These are phyloP conservation scores for Podarcis muralis DNA, from an alignment of 2,113 vertebrate species.

Conservation along the genomic window DNA sequence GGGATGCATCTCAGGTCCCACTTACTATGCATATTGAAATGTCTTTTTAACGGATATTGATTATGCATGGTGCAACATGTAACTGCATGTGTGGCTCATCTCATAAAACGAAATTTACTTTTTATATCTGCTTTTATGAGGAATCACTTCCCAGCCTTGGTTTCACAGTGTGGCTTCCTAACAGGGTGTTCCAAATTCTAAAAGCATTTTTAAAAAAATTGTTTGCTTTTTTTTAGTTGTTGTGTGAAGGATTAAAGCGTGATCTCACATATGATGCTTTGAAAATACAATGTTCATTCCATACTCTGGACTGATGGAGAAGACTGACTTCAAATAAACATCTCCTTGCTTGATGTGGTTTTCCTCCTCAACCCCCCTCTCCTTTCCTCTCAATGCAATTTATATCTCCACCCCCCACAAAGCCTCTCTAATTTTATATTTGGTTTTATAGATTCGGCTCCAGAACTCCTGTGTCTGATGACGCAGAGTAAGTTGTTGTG, in stretches of 20 bases:
- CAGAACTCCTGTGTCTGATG: conserved; percentile 92
- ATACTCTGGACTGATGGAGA: conserved; percentile 12
- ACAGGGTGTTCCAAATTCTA: conserved; percentile 10
- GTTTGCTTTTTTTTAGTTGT: background rate
- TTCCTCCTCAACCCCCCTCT: background rate
- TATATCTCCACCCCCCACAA: conserved; percentile 34
- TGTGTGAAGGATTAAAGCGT: conserved; percentile 8
- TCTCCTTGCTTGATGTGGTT: conserved; percentile 8
- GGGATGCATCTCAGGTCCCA: background rate
- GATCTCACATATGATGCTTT: conserved; percentile 14
- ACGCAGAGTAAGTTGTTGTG: conserved; percentile 91
- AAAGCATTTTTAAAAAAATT: background rate
- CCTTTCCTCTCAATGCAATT: conserved; percentile 51
- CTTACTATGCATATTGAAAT: background rate
- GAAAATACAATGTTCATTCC: background rate
- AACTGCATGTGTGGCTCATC: background rate
- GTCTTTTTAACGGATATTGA: conserved; percentile 10
- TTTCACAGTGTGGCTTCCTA: conserved; percentile 10
- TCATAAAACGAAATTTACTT: background rate
- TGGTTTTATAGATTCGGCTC: conserved; percentile 88
- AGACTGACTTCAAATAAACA: conserved; percentile 21
- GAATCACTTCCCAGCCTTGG: conserved; percentile 18
- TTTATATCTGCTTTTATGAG: background rate
- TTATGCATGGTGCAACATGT: conserved; percentile 22
- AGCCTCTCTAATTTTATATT: conserved; percentile 82